Base-by-base conservation (phyloP, 23 tunicate genomes). In the Diplosoma virens region DNA sequence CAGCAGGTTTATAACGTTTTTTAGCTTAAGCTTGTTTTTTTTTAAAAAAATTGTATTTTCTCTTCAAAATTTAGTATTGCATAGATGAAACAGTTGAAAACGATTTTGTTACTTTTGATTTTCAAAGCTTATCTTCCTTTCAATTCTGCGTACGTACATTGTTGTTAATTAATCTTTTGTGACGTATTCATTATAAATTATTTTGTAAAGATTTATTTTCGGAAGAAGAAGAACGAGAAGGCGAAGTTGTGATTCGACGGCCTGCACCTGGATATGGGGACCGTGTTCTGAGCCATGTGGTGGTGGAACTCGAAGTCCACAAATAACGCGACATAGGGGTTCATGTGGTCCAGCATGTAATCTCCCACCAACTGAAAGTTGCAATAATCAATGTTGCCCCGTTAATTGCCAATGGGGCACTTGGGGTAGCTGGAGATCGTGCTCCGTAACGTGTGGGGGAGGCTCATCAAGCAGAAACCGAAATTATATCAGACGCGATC, bases 351-450 rank as follows among this genome's bases (percentile, higher is more conserved):
- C 55, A n/a, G n/a, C n/a, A 18, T 77, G 85, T 36, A 50, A 30
- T 1, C 66, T 28, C 21, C 60, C 76, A 30, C 55, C 33, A 0
- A n/a, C 20, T 0, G 20, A 66, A 69, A 32, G 58, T 25, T 81
- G 85, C 30, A 68, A 81, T 30, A 32, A 30, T 6, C 45, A 23
- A 1, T 81, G 85, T 18, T 81, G 85, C 54, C 85, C 85, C 2
- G 66, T 52, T 16, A 68, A 69, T 52, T 81, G 85, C 24, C 46
- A 32, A 27, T 81, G 85, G 85, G 78, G 58, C 9, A 3, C 65
- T 28, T 81, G 85, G 85, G 41, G 64, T 28, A 20, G 20, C 28
- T 81, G 85, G 85, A 47, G 85, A 20, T 28, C 69, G 2, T 61
- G 69, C 35, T 61, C 69, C 11, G 69, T 61, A 6, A 61, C 23